A percentile compares a stretch with the other conserved stretches of the same genome.
phyloP scores from a whole-genome alignment of 2,888 invertebrate genomes.

The Serripes groenlandicus region DNA sequence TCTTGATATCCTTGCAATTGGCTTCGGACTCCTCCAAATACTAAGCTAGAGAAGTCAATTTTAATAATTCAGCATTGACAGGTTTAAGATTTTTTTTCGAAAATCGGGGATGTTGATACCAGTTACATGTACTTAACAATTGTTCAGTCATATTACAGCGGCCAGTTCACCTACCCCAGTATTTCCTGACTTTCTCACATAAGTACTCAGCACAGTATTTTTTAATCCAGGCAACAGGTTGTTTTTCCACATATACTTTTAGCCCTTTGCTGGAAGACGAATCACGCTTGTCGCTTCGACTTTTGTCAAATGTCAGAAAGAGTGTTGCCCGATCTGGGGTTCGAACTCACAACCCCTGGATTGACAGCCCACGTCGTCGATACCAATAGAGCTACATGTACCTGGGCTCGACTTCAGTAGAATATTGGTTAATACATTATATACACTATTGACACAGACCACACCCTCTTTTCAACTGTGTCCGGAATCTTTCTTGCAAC shows the following conservation, averaged over 20 bases:
- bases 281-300: neutral
- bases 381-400: neutral
- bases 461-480: too few species aligned
- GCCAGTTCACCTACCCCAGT: neutral
- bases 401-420: neutral
- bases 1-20: too few species aligned
- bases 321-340: neutral
- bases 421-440: too few species aligned
- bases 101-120: too few species aligned
- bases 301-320: neutral
- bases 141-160: neutral
- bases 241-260: neutral
- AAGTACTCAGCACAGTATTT: neutral
- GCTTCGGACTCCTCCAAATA: too few species aligned
- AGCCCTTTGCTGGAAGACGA: neutral
- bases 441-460: too few species aligned
- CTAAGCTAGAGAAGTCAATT: too few species aligned
- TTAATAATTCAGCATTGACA: too few species aligned
- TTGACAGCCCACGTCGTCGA: neutral
- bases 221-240: neutral
- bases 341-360: neutral
- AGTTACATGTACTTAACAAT: neutral
- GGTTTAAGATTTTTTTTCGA: too few species aligned
- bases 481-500: too few species aligned
- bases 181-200: neutral